Percentiles rank a stretch among this genome's conserved stretches.
Evolutionary conservation across 2,113 vertebrate genomes (phyloP).

Genomic region (Noturus placidus): DNA sequence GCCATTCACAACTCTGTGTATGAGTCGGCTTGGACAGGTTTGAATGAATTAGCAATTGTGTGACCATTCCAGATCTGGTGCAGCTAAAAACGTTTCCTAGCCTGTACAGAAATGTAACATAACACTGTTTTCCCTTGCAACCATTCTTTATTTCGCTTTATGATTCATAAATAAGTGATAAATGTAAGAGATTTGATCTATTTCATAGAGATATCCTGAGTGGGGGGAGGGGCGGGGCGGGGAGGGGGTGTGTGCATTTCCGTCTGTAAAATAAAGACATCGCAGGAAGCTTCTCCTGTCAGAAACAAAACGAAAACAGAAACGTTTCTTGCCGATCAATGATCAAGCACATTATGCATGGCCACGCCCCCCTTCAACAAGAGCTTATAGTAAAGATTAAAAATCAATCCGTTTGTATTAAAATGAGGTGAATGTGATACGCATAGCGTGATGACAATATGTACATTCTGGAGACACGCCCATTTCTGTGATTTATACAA

Average conservation of each 20-base stretch:
- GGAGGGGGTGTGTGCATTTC: no score
- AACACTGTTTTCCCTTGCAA: neutral
- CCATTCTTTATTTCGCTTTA: neutral
- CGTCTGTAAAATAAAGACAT: no score
- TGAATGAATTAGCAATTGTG: neutral
- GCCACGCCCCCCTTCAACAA: neutral
- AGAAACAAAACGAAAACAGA: no score
- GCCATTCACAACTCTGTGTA: neutral
- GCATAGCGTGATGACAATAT: neutral
- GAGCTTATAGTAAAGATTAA: neutral
- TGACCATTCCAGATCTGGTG: neutral
- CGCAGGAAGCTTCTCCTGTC: neutral
- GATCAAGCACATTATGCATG: neutral
- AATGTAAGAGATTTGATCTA: neutral
- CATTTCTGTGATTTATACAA: neutral
- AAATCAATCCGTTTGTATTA: neutral
- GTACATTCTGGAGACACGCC: neutral
- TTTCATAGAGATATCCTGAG: no score
- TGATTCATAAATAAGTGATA: neutral
- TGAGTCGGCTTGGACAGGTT: neutral
- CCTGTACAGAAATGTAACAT: neutral
- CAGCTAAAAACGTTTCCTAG: neutral
- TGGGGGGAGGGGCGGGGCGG: no score
- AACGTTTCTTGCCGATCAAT: no score
- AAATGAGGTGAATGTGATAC: neutral